Conservation (phyloP, 1,140 invertebrate genomes). For the Lepidurus arcticus region DNA sequence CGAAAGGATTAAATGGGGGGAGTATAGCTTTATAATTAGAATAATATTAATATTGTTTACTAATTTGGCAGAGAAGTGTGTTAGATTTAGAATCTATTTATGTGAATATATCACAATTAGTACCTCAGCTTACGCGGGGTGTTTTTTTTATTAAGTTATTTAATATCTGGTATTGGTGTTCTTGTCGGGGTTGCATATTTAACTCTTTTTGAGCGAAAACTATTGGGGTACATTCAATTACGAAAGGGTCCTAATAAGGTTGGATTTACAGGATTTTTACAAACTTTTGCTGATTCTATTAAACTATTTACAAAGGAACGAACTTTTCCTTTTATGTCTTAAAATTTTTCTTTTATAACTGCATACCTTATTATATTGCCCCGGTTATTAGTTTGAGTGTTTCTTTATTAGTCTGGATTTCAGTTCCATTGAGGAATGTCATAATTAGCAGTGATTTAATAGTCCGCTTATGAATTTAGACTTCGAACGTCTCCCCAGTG, state of each 20-base stretch:
- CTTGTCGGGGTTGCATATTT: slow-evolving; percentile 55
- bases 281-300: slow-evolving; percentile 60
- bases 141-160: too few species aligned
- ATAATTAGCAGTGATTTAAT: slow-evolving; percentile 48
- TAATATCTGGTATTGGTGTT: too few species aligned
- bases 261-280: slow-evolving; percentile 53
- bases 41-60: slow-evolving; percentile 45
- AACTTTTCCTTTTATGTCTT: slow-evolving; percentile 42
- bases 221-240: slow-evolving; percentile 61
- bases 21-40: slow-evolving; percentile 45
- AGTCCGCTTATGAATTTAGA: too few species aligned
- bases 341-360: too few species aligned
- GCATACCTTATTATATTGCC: slow-evolving; percentile 50
- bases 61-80: slow-evolving; percentile 58
- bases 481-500: too few species aligned
- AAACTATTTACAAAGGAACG: slow-evolving; percentile 59
- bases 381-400: slow-evolving; percentile 53
- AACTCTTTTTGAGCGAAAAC: slow-evolving; percentile 60
- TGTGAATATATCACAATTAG: slow-evolving; percentile 45
- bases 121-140: slow-evolving; percentile 43
- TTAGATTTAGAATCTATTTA: slow-evolving; percentile 58
- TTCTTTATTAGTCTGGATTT: slow-evolving; percentile 51
- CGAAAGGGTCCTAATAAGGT: slow-evolving; percentile 64
- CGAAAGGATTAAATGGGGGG: slow-evolving; percentile 54
- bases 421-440: too few species aligned